Conservation (phyloP, 2,113 vertebrate genomes). For the Rallus limicola region DNA sequence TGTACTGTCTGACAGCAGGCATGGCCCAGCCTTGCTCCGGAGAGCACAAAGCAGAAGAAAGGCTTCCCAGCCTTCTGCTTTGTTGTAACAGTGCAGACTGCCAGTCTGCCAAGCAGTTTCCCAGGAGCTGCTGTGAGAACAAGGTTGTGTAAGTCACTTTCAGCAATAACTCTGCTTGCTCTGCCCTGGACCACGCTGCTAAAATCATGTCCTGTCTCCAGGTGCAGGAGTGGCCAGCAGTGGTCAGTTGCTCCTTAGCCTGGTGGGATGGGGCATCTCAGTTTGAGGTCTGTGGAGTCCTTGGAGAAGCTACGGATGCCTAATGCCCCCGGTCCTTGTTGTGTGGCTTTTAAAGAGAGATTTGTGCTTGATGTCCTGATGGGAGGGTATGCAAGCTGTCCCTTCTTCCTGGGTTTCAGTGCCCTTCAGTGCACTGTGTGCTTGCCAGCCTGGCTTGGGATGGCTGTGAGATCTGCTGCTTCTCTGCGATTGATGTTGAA, state of each 20-base stretch:
- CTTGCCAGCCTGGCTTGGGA: neutral
- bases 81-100: neutral
- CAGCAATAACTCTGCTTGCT: neutral
- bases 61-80: neutral
- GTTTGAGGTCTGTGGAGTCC: neutral
- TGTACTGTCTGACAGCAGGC: neutral
- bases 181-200: neutral
- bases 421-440: neutral
- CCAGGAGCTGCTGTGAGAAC: neutral
- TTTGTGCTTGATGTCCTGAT: neutral
- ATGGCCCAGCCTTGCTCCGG: neutral
- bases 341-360: neutral
- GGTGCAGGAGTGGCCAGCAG: neutral
- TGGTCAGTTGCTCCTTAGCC: neutral
- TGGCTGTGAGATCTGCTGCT: neutral
- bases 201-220: neutral
- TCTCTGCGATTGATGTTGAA: neutral
- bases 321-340: accelerated
- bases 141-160: neutral
- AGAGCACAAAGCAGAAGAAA: neutral
- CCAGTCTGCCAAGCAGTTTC: neutral
- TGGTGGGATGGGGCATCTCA: neutral
- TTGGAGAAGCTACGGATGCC: neutral
- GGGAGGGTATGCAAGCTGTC: neutral
- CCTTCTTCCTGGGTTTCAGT: neutral